Base-by-base conservation (phyloP, 2,888 invertebrate genomes). In the Melitaea athalia region DNA sequence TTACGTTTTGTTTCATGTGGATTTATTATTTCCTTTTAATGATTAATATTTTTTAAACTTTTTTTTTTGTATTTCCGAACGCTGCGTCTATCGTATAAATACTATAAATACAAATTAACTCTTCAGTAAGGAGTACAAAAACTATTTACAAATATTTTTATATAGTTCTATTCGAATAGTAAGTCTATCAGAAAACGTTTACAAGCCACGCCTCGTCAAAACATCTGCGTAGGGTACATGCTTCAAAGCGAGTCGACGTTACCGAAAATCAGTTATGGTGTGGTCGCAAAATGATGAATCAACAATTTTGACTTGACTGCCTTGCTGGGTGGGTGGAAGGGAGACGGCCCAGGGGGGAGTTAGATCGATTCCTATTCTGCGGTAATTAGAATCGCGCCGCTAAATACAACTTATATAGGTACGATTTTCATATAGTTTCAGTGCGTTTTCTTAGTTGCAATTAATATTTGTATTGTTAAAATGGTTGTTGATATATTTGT, bases 351-450 rank as follows among this genome's bases (percentile, higher is more conserved):
- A 79, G 74, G 78, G 78, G 76, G 71, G 76, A 78, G 88, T 87
- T 88, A 91, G 91, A 91, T 91, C 91, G 92, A 92, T 91, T 86
- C 87, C 80, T 89, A 89, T 90, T 90, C 89, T 83, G 86, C 83
- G 85, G 85, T 91, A 91, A 92, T 91, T 92, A 92, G 91, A 90
- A 88, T 86, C 84, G 84, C 85, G 84, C 81, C 65, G 71, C 72
- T 73, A 70, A 74, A 73, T 71, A 68, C 68, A 65, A 71, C 63
- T 68, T 68, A 63, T 69, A 61, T 64, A 24, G 24, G 24, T 24
- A 50, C 53, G 59, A 60, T 64, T 53, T 53, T 64, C 53, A 53
- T 68, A 43, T 60, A 33, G 63, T 64, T 49, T 64, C 47, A 15
- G 31, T 47, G 52, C 45, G 38, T 49, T 69, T 67, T 63, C 49